Evolutionary conservation across 2,113 vertebrate genomes (phyloP).

Genomic region (Dicrurus megarhynchus): DNA sequence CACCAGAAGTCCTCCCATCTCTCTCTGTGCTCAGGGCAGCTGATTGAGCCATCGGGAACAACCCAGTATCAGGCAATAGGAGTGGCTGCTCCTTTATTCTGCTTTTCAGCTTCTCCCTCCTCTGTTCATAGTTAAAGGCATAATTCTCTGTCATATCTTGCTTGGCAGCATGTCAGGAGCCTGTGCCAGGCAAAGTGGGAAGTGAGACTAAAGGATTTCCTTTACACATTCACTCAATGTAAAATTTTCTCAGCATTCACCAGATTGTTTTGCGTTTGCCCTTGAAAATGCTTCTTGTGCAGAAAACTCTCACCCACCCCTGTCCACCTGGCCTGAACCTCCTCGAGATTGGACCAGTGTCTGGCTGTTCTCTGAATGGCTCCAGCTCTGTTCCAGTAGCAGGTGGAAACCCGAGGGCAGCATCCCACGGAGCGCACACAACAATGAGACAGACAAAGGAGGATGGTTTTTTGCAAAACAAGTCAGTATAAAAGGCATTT

Average conservation of each 20-base stretch:
- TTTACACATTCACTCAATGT: not conserved
- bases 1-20: not conserved
- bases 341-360: fast-evolving
- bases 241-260: not conserved
- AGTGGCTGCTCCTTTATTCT: not conserved
- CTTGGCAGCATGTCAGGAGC: constrained; percentile 22
- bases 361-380: not conserved
- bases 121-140: not conserved
- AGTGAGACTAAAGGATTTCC: constrained; percentile 42
- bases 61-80: not conserved
- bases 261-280: not conserved
- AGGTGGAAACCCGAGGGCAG: not conserved
- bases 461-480: not conserved
- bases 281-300: not conserved
- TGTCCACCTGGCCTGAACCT: not conserved
- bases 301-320: not conserved
- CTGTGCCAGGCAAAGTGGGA: constrained; percentile 14
- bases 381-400: not conserved
- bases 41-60: not conserved
- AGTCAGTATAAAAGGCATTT: not conserved
- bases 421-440: not conserved
- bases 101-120: not conserved
- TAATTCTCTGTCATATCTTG: not conserved
- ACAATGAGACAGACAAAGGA: not conserved
- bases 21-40: fast-evolving